Base-by-base conservation (phyloP, 1,140 invertebrate genomes). In the Formica exsecta region DNA sequence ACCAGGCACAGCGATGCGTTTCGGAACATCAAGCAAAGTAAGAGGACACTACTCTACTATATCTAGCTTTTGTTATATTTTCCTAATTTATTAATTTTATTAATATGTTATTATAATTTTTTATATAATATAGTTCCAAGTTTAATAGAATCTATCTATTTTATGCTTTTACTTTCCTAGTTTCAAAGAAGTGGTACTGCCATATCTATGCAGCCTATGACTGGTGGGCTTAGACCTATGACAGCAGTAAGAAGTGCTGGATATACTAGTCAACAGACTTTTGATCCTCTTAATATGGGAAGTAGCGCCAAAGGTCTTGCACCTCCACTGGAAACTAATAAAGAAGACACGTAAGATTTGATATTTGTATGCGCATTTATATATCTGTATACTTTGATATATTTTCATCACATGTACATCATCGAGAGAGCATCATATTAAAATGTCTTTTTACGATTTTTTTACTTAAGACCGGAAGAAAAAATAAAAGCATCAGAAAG, bases 201-300 rank as follows among this genome's bases (percentile, higher is more conserved):
- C 25, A 85, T 87, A 41, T 74, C 88, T 4, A 75, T 92, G 66
- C 90, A 92, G 87, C 92, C 92, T 68, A 92, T 90, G 73, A 95
- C 94, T 9, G 91, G 87, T 66, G 91, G 89, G 6, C 86, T 96
- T 54, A 96, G 99, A 83, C 99, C 99, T 11, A 98, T 99, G 96
- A 99, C 99, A 13, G 99, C 99, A 29, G 98, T 99, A n/a, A 96
- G 98, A 80, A 99, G 98, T 13, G 99, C 98, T 59, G 99, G 99
- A 3, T 99, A 98, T 93, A 99, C 98, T 29, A 96, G 96, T 84
- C 96, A 96, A 90, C 96, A 95, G 87, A 92, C 96, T 16, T 98
- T 98, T 95, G 98, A 98, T 95, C 98, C 98, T 36, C 94, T 98
- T 54, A 97, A 97, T 93, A 97, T 98, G 93, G 96, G 96, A 61